Conservation (phyloP, 2,113 vertebrate species). For the Eudorcas thomsonii region DNA sequence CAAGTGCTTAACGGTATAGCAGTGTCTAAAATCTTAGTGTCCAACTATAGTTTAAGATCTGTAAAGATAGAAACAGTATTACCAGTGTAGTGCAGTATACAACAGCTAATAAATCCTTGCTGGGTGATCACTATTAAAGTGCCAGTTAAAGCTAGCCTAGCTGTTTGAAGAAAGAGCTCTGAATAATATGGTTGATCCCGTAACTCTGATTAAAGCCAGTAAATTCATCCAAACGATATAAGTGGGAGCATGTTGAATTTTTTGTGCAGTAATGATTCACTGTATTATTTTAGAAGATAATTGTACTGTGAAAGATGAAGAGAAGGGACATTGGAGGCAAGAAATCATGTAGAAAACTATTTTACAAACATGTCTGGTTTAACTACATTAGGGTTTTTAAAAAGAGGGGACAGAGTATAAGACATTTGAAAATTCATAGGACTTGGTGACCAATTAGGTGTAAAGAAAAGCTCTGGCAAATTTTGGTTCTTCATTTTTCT, state of each 20-base stretch:
- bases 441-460: neutral
- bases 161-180: neutral
- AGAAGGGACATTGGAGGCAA: neutral
- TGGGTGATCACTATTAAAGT: neutral
- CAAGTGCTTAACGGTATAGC: neutral
- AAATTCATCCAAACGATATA: neutral
- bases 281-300: constrained; percentile 3
- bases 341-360: neutral
- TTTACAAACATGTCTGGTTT: neutral
- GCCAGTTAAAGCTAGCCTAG: neutral
- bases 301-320: neutral
- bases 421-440: neutral
- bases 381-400: neutral
- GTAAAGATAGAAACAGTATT: neutral
- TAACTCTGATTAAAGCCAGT: neutral
- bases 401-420: neutral
- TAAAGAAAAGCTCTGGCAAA: neutral
- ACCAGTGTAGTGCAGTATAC: neutral
- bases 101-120: neutral
- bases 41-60: neutral
- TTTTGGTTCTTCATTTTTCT: neutral
- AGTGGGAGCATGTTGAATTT: neutral
- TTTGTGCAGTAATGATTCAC: neutral
- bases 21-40: neutral
- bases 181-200: neutral